Percentiles rank a stretch among this genome's conserved stretches.
These are phyloP conservation scores for Orthosia cruda DNA, from an alignment of 2,888 invertebrate species.

Conservation along the genomic window DNA sequence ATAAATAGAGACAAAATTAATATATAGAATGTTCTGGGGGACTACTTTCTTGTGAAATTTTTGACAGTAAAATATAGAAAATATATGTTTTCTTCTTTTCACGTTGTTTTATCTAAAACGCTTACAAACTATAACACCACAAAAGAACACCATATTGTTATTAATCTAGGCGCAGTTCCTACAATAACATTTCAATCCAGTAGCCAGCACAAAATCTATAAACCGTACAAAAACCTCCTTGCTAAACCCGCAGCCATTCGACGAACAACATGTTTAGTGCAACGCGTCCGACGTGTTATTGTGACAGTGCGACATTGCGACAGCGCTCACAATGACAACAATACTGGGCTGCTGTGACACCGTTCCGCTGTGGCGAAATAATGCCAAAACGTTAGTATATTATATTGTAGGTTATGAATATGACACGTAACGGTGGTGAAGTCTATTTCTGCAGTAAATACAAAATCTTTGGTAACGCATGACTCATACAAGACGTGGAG, in stretches of 20 bases:
- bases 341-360: constrained; percentile 51
- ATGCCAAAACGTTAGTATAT: constrained; percentile 21
- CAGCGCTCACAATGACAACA: constrained; percentile 37
- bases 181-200: constrained; percentile 20
- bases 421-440: constrained; percentile 13
- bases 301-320: constrained; percentile 31
- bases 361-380: constrained; percentile 37
- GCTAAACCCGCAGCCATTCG: constrained; percentile 15
- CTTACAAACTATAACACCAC: background rate
- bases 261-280: constrained; percentile 33
- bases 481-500: background rate
- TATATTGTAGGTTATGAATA: constrained; percentile 1
- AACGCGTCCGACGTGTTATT: constrained; percentile 50
- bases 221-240: constrained; percentile 3
- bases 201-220: background rate
- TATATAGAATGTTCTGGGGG: too few relatives aligned
- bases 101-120: too few relatives aligned
- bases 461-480: background rate
- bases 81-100: too few relatives aligned
- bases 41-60: too few relatives aligned
- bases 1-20: too few relatives aligned
- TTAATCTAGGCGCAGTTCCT: background rate
- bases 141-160: background rate
- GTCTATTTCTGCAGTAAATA: constrained; percentile 1
- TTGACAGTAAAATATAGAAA: too few relatives aligned